These are phyloP conservation scores for Patella vulgata DNA, from an alignment of 1,140 invertebrate species.

Conservation along the genomic window DNA sequence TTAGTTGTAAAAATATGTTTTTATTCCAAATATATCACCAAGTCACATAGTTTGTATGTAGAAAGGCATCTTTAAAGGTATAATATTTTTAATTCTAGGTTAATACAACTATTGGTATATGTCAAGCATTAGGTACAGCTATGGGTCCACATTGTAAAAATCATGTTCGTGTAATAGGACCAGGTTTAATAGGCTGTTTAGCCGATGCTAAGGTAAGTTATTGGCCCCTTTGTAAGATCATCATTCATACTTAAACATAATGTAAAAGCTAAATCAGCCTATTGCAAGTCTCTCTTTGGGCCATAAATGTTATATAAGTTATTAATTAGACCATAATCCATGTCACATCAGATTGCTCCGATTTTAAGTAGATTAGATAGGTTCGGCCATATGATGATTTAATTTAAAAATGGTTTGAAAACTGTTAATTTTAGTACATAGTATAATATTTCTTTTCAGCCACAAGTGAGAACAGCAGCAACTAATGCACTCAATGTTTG, in stretches of 20 bases:
- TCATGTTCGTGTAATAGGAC: slow-evolving; percentile 83
- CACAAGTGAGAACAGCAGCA: slow-evolving; percentile 80
- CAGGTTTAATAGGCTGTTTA: slow-evolving; percentile 81
- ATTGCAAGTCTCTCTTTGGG: too few species aligned
- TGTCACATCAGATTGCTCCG: background rate
- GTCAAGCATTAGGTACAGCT: slow-evolving; percentile 79
- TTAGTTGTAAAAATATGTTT: too few species aligned
- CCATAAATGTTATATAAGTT: too few species aligned
- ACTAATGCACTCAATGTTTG: slow-evolving; percentile 84
- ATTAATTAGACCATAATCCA: background rate
- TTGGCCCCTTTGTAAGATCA: background rate
- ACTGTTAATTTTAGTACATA: too few species aligned
- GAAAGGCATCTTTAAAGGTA: too few species aligned
- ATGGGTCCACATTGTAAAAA: slow-evolving; percentile 85
- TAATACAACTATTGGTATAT: slow-evolving; percentile 82
- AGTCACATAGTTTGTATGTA: too few species aligned
- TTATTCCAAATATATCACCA: too few species aligned
- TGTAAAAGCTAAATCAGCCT: too few species aligned
- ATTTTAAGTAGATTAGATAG: too few species aligned
- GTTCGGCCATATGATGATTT: too few species aligned
- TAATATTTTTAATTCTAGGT: slow-evolving; percentile 67
- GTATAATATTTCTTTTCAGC: slow-evolving; percentile 68
- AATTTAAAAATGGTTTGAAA: too few species aligned
- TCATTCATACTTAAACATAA: background rate
- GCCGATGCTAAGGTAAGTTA: slow-evolving; percentile 76